phyloP scores from a whole-genome alignment of 2,888 invertebrate genomes.

The Diplolepis rosae region DNA sequence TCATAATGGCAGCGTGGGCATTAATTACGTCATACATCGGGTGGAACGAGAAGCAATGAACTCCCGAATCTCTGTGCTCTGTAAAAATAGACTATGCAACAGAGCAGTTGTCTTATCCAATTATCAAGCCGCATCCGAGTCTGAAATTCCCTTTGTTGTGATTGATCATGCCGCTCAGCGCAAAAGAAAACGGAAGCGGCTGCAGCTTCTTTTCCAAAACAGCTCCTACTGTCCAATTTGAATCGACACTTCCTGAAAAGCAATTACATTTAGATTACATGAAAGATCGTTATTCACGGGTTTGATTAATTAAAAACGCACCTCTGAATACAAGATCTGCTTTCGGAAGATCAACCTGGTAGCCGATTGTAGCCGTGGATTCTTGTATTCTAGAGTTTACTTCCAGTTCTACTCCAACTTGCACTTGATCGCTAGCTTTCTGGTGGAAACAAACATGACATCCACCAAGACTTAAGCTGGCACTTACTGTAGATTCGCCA shows the following conservation, averaged over 20 bases:
- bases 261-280: too few relatives aligned
- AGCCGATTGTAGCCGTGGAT: constrained; percentile 92
- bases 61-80: constrained; percentile 33
- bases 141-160: constrained; percentile 94
- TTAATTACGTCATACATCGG: constrained; percentile 44
- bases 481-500: constrained; percentile 71
- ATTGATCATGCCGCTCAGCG: constrained; percentile 93
- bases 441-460: constrained; percentile 95
- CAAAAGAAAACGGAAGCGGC: constrained; percentile 95
- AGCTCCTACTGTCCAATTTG: constrained; percentile 94
- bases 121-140: constrained; percentile 95
- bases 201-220: constrained; percentile 95
- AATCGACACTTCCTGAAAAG: constrained; percentile 90
- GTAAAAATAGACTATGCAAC: constrained; percentile 31
- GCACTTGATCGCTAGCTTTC: constrained; percentile 91
- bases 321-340: constrained; percentile 96
- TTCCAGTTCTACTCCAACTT: constrained; percentile 96
- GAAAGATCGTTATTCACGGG: too few relatives aligned
- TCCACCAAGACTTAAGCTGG: constrained; percentile 80
- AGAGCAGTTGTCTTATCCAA: constrained; percentile 80
- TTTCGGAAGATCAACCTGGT: constrained; percentile 96
- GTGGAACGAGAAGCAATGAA: constrained; percentile 34
- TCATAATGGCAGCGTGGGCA: constrained; percentile 39
- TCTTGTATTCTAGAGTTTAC: constrained; percentile 93
- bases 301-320: constrained; percentile 67